phyloP scores from a whole-genome alignment of 1,140 invertebrate genomes.

The Harpegnathos saltator region DNA sequence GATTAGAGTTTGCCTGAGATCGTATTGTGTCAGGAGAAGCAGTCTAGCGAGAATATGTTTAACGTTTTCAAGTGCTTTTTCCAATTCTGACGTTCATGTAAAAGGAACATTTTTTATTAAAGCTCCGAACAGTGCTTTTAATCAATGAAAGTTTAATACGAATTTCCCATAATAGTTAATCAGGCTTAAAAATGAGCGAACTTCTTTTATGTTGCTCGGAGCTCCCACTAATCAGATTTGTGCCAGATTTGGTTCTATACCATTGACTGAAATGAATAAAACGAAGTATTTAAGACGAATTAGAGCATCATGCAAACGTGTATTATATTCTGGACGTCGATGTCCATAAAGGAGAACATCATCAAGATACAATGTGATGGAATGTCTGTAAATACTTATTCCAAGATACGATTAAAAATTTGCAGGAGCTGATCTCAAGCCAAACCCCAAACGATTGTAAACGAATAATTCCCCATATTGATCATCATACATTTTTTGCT shows the following conservation, averaged over 20 bases:
- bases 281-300: not conserved
- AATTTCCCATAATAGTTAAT: slow-evolving; percentile 8
- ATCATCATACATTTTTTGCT: not conserved
- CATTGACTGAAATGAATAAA: not conserved
- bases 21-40: too few species aligned
- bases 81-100: not conserved
- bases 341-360: not conserved
- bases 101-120: not conserved
- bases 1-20: too few species aligned
- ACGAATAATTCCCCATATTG: not conserved
- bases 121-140: not conserved
- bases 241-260: not conserved
- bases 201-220: not conserved
- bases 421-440: not conserved
- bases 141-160: not conserved
- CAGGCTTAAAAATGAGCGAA: not conserved
- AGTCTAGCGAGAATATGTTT: too few species aligned
- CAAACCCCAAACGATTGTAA: not conserved
- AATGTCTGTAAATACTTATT: not conserved
- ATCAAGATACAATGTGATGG: not conserved
- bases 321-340: not conserved
- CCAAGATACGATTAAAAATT: not conserved
- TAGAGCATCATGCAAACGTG: not conserved
- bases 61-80: too few species aligned
- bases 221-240: not conserved